A percentile compares a stretch with the other conserved stretches of the same genome.
phyloP scores from a whole-genome alignment of 2,797 vertebrate genomes.

The Cercopithecus mitis region DNA sequence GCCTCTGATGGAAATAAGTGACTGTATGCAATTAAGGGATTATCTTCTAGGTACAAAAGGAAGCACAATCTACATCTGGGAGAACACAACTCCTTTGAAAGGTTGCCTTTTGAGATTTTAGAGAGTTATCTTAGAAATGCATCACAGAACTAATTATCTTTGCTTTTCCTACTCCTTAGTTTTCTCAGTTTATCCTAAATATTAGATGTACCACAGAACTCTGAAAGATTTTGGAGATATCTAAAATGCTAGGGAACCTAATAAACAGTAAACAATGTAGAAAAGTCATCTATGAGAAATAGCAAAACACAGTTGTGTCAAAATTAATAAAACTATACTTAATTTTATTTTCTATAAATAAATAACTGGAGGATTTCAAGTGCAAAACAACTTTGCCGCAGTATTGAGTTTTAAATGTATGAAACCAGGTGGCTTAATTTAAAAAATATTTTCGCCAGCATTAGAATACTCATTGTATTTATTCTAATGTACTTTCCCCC shows the following conservation, averaged over 20 bases:
- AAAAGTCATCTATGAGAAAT: not conserved
- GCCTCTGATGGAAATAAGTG: not conserved
- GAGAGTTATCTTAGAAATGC: not conserved
- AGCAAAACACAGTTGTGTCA: not conserved
- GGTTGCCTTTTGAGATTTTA: not conserved
- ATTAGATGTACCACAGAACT: not conserved
- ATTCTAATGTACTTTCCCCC: not conserved
- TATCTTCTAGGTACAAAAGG: not conserved
- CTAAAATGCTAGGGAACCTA: not conserved
- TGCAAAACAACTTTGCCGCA: not conserved
- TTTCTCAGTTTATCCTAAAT: not conserved
- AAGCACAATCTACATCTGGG: not conserved
- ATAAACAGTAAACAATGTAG: not conserved
- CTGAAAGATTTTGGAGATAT: not conserved
- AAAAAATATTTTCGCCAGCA: not conserved
- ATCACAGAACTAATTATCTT: not conserved
- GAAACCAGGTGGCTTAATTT: not conserved
- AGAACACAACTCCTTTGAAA: not conserved
- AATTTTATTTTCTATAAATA: not conserved
- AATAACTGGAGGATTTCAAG: conserved; percentile 7
- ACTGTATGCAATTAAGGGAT: not conserved
- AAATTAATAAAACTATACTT: not conserved
- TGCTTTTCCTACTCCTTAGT: not conserved
- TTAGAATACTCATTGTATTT: not conserved
- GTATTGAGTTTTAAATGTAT: not conserved